phyloP scores from a whole-genome alignment of 1,140 invertebrate species.

The Drosophila elegans region DNA sequence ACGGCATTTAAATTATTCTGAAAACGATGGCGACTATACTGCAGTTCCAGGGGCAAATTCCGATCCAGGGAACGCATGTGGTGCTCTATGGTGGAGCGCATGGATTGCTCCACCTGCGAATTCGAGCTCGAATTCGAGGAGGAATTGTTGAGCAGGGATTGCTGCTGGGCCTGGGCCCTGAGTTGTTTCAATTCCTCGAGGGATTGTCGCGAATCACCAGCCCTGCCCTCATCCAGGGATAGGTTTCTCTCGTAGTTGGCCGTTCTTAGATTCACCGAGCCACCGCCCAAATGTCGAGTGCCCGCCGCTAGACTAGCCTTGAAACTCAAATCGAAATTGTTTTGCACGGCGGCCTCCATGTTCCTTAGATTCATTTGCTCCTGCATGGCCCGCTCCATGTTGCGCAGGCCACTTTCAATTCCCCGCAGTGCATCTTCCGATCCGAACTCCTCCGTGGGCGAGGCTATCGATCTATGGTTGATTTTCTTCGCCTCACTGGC shows the following conservation, averaged over 20 bases:
- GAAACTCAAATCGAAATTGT: conserved; percentile 80
- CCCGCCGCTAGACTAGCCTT: conserved; percentile 73
- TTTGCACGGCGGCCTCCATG: conserved; percentile 75
- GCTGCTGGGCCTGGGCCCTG: conserved; percentile 75
- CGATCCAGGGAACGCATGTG: conserved; percentile 84
- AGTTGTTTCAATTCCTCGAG: conserved; percentile 79
- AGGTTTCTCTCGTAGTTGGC: conserved; percentile 74
- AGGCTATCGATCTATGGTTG: conserved; percentile 57
- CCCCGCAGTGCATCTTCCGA: conserved; percentile 83
- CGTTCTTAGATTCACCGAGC: conserved; percentile 66
- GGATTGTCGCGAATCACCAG: conserved; percentile 49
- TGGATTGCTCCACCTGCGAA: conserved; percentile 72
- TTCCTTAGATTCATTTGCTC: conserved; percentile 84
- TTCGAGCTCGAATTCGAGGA: conserved; percentile 53
- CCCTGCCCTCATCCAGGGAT: conserved; percentile 72
- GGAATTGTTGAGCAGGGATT: conserved; percentile 69
- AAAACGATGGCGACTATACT: conserved; percentile 83
- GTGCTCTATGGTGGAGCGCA: conserved; percentile 82
- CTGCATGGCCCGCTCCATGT: conserved; percentile 85
- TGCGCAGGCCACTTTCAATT: conserved; percentile 82
- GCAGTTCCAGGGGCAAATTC: conserved; percentile 80
- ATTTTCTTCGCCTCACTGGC: conserved; percentile 73
- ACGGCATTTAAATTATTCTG: conserved; percentile 55
- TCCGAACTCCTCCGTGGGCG: conserved; percentile 82
- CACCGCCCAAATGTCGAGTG: conserved; percentile 61